A percentile compares a stretch with the other conserved stretches of the same genome.
Conservation (phyloP, 2,888 invertebrate species). For the Agrotis puta region DNA sequence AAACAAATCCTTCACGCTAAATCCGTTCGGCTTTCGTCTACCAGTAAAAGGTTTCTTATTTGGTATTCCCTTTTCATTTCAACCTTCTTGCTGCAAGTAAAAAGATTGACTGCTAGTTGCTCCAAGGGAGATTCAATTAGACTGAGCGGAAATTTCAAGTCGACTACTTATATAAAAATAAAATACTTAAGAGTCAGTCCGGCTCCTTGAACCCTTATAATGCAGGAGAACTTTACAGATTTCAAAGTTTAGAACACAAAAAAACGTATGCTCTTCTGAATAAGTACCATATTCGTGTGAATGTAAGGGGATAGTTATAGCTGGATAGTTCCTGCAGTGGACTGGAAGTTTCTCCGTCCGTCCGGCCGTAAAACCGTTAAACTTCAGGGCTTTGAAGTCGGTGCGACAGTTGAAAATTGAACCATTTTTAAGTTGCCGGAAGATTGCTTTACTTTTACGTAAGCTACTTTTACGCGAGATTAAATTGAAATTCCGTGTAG, state of each 20-base stretch:
- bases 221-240: slow-evolving; percentile 47
- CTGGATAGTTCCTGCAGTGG: slow-evolving; percentile 41
- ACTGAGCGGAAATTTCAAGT: slow-evolving; percentile 45
- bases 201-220: slow-evolving; percentile 56
- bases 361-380: slow-evolving; percentile 66
- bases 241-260: slow-evolving; percentile 3
- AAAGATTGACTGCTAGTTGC: slow-evolving; percentile 28
- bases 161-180: slow-evolving; percentile 47
- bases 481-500: slow-evolving; percentile 29
- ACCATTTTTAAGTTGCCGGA: slow-evolving; percentile 56
- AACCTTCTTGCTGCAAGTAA: slow-evolving; percentile 4
- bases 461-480: slow-evolving; percentile 33
- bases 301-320: slow-evolving; percentile 26
- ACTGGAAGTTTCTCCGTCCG: slow-evolving; percentile 52
- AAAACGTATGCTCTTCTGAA: slow-evolving; percentile 22
- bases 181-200: slow-evolving; percentile 44
- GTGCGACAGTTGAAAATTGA: slow-evolving; percentile 64
- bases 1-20: slow-evolving; percentile 15
- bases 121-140: slow-evolving; percentile 63
- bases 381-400: slow-evolving; percentile 63
- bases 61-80: slow-evolving; percentile 27
- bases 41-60: slow-evolving; percentile 31
- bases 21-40: slow-evolving; percentile 7
- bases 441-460: slow-evolving; percentile 52
- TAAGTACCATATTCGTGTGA: slow-evolving; percentile 53